Evolutionary conservation across 2,113 vertebrate species (phyloP), one percentile per base, ranked within the genome.

Genomic region (Aix galericulata): DNA sequence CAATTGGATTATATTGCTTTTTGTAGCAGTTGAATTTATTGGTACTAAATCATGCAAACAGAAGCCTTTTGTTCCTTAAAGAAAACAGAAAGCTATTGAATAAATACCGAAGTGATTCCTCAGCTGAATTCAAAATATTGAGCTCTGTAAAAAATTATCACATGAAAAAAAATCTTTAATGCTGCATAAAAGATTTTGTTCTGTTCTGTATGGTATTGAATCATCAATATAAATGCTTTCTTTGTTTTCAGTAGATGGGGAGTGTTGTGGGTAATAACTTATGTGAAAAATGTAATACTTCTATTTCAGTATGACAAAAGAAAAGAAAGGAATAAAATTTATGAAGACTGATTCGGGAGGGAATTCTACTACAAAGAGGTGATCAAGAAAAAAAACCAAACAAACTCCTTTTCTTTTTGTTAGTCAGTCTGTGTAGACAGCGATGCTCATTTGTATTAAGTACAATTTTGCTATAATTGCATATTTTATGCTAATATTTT

Each of bases 41-140:
- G 34, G 8, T 83, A 83, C 38, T 75, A 93, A 91, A 72, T 81
- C 52, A 72, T 56, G 46, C 42, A 90, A 86, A 91, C 10, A 86
- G 48, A 95, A 88, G 82, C 56, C 75, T 74, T 91, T 93, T 96
- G n/a, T 95, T 95, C 68, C 68, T 91, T 78, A 83, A 88, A 88
- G 48, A 58, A 94, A 88, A 93, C n/a, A 91, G 69, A 78, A 93
- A 86, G 29, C 76, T 93, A 86, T 77, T 91, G 85, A 95, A 86
- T 86, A 95, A 88, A 91, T 31, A 91, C 10, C 31, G 64, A 89
- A 88, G 6, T 83, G 85, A 86, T 95, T 94, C 56, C 82, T 91
- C 79, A 95, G 36, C 59, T 94, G 93, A 94, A 91, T 95, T 94
- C n/a, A 91, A 95, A 94, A 91, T 95, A 96, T 91, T 95, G 90